These are phyloP conservation scores for Bubalus kerabau DNA, from an alignment of 2,113 vertebrate species.

Conservation along the genomic window DNA sequence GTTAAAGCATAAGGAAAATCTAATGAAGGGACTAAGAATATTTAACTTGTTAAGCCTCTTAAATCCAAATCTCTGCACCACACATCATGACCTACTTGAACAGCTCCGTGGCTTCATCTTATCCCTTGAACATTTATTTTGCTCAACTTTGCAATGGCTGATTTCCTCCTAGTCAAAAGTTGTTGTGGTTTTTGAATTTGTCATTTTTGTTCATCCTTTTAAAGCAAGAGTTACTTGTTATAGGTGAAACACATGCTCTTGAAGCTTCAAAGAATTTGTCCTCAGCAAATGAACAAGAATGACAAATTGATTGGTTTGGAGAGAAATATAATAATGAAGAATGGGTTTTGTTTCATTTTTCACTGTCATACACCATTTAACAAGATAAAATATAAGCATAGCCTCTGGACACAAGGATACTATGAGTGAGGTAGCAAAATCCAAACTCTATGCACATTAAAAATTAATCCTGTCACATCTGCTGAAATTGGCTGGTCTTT, in stretches of 20 bases:
- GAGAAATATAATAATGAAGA: not conserved
- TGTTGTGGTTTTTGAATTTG: not conserved
- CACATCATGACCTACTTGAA: not conserved
- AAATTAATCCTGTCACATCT: not conserved
- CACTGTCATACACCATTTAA: not conserved
- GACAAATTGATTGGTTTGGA: not conserved
- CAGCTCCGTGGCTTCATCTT: not conserved
- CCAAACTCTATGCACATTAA: not conserved
- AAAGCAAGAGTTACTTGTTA: not conserved
- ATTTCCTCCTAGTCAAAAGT: not conserved
- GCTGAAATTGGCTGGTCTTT: not conserved
- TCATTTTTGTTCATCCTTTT: slow-evolving; percentile 5
- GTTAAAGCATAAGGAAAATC: not conserved
- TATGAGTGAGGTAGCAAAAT: not conserved
- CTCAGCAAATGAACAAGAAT: not conserved
- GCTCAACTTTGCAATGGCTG: not conserved
- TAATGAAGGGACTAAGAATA: not conserved
- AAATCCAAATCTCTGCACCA: not conserved
- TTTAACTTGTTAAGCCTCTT: slow-evolving; percentile 13
- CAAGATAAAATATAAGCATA: not conserved
- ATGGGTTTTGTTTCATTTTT: not conserved
- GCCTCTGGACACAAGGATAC: not conserved
- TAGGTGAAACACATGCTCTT: not conserved
- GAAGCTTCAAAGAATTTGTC: not conserved
- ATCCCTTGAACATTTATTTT: not conserved